Evolutionary conservation across 2,888 invertebrate species (phyloP).

Genomic region (Drosophila paranaensis): DNA sequence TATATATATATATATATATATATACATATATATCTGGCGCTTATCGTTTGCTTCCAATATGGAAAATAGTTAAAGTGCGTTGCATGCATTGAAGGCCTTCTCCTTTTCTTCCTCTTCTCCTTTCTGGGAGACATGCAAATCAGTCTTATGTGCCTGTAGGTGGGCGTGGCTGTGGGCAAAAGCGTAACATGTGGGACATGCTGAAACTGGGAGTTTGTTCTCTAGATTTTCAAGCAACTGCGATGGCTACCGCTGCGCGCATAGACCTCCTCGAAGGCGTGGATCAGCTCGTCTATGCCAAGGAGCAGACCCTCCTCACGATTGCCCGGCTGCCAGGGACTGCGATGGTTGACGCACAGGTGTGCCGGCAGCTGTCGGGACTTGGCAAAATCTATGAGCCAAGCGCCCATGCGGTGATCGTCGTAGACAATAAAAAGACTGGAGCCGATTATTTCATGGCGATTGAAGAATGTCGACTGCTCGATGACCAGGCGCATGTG

Average conservation of each 20-base stretch:
- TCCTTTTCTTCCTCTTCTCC: neutral
- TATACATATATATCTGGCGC: conserved; percentile 23
- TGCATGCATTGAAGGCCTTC: conserved; percentile 46
- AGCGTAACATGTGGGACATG: neutral
- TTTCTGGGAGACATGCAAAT: conserved; percentile 37
- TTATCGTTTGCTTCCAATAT: conserved; percentile 67
- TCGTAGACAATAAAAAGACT: conserved; percentile 98
- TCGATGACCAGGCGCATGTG: conserved; percentile 93
- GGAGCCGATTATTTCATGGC: conserved; percentile 96
- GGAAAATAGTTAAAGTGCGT: conserved; percentile 61
- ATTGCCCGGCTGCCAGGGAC: conserved; percentile 95
- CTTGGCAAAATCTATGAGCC: conserved; percentile 99
- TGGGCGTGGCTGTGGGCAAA: conserved; percentile 31
- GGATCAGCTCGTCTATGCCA: conserved; percentile 96
- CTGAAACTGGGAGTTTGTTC: neutral
- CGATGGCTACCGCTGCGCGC: conserved; percentile 73
- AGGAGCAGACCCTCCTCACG: conserved; percentile 97
- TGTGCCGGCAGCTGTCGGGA: conserved; percentile 91
- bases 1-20: conserved; percentile 2
- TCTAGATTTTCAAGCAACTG: conserved; percentile 77
- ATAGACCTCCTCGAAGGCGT: conserved; percentile 86
- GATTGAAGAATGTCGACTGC: conserved; percentile 92
- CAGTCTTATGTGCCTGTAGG: conserved; percentile 60
- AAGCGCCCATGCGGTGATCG: conserved; percentile 93
- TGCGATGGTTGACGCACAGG: conserved; percentile 90